These are phyloP conservation scores for Lysandra bellargus DNA, from an alignment of 2,888 invertebrate species.

Conservation along the genomic window DNA sequence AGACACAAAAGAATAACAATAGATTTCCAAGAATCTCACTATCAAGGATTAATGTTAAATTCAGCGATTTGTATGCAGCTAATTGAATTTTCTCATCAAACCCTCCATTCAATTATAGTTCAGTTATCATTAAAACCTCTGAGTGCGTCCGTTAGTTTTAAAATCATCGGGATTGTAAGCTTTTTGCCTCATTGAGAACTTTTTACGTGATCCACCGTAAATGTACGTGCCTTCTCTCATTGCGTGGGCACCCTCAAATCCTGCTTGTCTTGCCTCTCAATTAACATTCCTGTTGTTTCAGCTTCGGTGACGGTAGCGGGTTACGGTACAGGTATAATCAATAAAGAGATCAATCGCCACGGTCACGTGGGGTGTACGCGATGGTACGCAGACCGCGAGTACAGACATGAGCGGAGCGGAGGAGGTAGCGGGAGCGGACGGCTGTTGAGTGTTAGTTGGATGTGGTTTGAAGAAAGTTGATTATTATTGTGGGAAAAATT, in stretches of 20 bases:
- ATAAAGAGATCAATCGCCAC: conserved; percentile 74
- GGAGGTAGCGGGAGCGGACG: conserved; percentile 40
- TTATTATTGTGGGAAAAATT: too few species aligned
- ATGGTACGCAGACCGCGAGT: conserved; percentile 58
- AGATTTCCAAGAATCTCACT: too few species aligned
- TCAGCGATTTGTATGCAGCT: too few species aligned
- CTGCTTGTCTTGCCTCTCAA: conserved; percentile 37
- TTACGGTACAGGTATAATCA: conserved; percentile 72
- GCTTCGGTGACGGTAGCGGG: conserved; percentile 45
- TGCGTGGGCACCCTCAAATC: not conserved
- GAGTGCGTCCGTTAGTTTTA: too few species aligned
- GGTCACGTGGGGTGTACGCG: conserved; percentile 75
- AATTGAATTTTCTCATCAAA: too few species aligned
- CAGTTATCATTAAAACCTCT: too few species aligned
- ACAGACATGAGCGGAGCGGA: conserved; percentile 38
- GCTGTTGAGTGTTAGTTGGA: not conserved
- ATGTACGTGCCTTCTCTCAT: not conserved
- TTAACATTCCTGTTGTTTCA: conserved; percentile 40
- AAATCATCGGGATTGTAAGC: not conserved
- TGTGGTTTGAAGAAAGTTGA: too few species aligned
- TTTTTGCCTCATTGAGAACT: not conserved
- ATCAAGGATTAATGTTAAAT: too few species aligned
- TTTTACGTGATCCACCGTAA: not conserved
- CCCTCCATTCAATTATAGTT: too few species aligned
- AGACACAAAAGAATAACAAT: too few species aligned